Conservation (phyloP, 2,113 vertebrate genomes). For the Candoia aspera region DNA sequence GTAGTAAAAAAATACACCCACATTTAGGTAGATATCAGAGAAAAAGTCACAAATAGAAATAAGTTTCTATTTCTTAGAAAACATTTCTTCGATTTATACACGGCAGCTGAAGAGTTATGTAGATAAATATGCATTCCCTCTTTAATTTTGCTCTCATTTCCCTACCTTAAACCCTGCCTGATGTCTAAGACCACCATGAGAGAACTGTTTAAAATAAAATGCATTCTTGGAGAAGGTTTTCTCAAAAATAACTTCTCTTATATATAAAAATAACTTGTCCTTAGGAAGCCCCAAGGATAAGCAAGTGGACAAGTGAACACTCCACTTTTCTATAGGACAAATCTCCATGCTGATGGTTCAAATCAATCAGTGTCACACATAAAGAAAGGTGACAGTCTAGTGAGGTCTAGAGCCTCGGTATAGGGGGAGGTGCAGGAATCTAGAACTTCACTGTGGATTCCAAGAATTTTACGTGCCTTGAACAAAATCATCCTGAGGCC, state of each 20-base stretch:
- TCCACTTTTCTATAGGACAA: not conserved
- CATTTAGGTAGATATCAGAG: not conserved
- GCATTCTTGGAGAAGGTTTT: not conserved
- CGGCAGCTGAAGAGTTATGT: not conserved
- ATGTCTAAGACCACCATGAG: not conserved
- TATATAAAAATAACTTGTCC: not conserved
- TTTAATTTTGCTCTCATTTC: not conserved
- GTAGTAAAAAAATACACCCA: not conserved
- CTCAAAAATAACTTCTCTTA: not conserved
- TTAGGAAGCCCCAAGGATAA: not conserved
- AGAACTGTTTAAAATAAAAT: not conserved
- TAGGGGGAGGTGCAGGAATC: not conserved
- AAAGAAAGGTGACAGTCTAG: not conserved
- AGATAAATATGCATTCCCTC: too few species aligned
- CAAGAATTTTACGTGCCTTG: not conserved
- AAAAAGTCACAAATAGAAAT: not conserved
- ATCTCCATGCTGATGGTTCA: not conserved
- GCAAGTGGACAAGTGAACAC: not conserved
- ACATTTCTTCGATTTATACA: not conserved
- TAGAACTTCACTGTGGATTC: not conserved
- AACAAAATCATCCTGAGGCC: not conserved
- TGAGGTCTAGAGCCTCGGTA: not conserved
- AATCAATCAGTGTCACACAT: not conserved
- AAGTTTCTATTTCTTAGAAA: not conserved
- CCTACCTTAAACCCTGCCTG: not conserved